Base-by-base conservation (phyloP, 2,113 vertebrate genomes). In the Colaptes auratus region DNA sequence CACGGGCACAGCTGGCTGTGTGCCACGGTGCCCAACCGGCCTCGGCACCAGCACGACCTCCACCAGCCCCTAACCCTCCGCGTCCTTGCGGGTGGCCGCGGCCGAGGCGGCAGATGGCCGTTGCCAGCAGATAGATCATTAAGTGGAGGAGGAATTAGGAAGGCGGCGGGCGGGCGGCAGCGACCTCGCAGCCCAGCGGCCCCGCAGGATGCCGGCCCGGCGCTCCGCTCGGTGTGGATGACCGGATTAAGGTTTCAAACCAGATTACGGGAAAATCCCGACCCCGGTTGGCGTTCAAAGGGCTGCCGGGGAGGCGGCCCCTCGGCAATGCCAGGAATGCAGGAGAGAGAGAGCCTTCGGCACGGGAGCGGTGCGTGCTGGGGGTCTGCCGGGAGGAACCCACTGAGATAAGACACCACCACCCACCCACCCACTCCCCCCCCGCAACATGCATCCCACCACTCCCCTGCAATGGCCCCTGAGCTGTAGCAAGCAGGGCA, bases 321-420 rank as follows among this genome's bases (percentile, higher is more conserved):
- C 96, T 88, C 90, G 94, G 94, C 93, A 95, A 96, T 94, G 96
- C 71, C 84, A 96, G 84, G 96, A 96, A 97, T 95, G 96, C 50
- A 2, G 67, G 25, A 60, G 72, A 85, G 69, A 86, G 85, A 85
- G 67, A 86, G 85, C 77, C 92, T 72, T 78, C 82, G 42, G 90
- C 93, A 90, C 77, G 56, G 93, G 84, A 8, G 76, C 6, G 42
- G 89, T 79, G 44, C 10, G 72, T 83, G 87, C 84, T 18, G 72
- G 83, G 93, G 90, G 85, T 87, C 36, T 1, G 30, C 52, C 31
- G 7, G 42, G 83, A 35, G 72, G 31, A 59, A 36, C 66, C 3
- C 48, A 50, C 48, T 19, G 18, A 31, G 82, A 50, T 82, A 66
- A n/a, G 55, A 2, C 7, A 55, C 10, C 24, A 17, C 61, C 46